Evolutionary conservation across 2,888 invertebrate genomes (phyloP), one percentile per base, ranked within the genome.

Genomic region (Drosophila atroscutellata): DNA sequence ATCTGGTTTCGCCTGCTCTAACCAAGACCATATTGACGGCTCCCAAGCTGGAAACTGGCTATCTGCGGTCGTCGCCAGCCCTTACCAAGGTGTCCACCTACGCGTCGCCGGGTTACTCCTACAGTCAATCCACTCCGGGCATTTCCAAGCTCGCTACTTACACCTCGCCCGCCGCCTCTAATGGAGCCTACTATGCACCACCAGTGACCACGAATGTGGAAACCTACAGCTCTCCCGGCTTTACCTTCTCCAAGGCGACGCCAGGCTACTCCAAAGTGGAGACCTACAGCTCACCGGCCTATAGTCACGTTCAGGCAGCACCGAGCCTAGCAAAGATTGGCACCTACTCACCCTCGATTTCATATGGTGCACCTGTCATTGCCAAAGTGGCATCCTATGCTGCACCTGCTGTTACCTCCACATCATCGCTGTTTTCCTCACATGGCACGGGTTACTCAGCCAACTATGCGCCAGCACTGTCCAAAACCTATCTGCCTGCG

Each of bases 1-100:
- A 94, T 36, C 93, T 94, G 18, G 94, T 94, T 6, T 92, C 94
- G 1, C 94, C 95, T 5, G 90, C 77, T 2, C 59, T 92, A 3
- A 83, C 87, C 26, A 90, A 85, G 47, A 63, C 79, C 0, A 11
- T 86, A 45, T 56, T 81, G 18, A 69, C 75, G 2, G 59, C 72
- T 0, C 67, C 79, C 70, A 50, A 90, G n/a, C 24, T 75, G 54
- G 72, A 70, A 32, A 55, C 47, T 54, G 55, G 45, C n/a, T 83
- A 83, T 15, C 15, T 79, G 54, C 71, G 70, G 4, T 56, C 87
- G 9, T 30, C 64, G 13, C 52, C 77, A 0, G 60, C 63, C 3
- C 9, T 77, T 42, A 52, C 78, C 20, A 91, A 91, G 55, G 71
- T 89, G 8, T 77, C 86, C 20, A 87, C 88, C 5, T 91, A 90